A percentile compares a stretch with the other conserved stretches of the same genome.
These are phyloP conservation scores for Phocoena phocoena DNA, from an alignment of 2,113 vertebrate species.

Conservation along the genomic window DNA sequence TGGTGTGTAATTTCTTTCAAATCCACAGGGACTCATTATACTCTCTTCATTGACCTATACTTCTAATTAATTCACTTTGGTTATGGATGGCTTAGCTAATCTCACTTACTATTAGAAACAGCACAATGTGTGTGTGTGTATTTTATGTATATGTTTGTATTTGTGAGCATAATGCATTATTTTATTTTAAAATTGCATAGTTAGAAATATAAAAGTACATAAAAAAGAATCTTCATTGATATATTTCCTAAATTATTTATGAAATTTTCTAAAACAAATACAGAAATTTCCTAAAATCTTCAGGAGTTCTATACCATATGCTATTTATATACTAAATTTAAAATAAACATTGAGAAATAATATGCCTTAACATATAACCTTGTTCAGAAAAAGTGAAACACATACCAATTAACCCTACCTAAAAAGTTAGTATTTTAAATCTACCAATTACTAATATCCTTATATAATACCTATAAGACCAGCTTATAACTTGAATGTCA, in stretches of 20 bases:
- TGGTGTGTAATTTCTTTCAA: not conserved
- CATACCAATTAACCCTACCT: not conserved
- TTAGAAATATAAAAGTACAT: not conserved
- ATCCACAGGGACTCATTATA: not conserved
- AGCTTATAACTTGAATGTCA: conserved; percentile 8
- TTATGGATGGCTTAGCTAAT: not conserved
- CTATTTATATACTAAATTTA: not conserved
- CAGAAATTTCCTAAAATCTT: not conserved
- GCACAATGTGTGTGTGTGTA: not conserved
- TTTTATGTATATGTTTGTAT: not conserved
- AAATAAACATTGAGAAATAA: not conserved
- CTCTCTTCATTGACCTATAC: not conserved
- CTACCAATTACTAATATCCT: not conserved
- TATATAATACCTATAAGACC: not conserved
- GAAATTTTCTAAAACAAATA: not conserved
- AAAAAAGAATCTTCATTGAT: not conserved
- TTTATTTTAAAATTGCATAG: not conserved
- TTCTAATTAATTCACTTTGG: not conserved
- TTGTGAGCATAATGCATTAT: not conserved
- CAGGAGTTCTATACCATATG: not conserved
- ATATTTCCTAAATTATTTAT: not conserved
- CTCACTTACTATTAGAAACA: not conserved
- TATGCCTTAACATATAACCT: not conserved
- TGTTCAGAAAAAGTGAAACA: not conserved
- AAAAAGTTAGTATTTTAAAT: not conserved